Base-by-base conservation (phyloP, 2,888 invertebrate species). In the Agelastica alni region DNA sequence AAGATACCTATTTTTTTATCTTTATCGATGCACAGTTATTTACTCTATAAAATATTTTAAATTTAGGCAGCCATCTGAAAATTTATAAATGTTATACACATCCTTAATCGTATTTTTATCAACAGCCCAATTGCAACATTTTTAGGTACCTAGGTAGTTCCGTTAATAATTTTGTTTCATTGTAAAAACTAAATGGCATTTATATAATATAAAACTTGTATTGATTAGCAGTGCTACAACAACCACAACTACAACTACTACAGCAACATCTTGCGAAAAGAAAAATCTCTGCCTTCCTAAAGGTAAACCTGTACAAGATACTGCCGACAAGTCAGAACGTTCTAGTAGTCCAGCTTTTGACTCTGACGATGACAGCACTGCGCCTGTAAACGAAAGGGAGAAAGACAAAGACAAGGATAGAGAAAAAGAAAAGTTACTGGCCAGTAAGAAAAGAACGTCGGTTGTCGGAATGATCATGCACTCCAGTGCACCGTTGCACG, bases 331-430 rank as follows among this genome's bases (percentile, higher is more conserved):
- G 65, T 85, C 85, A 3, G 91, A 92, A 66, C 81, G 95, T 32
- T 95, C 95, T 0, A 95, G 95, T 69, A 95, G 95, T 73, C 86
- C 93, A 1, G 93, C 93, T 0, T 96, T 96, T 72, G 96, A 96
- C 68, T 96, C 96, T 0, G 96, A 96, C 71, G 95, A 96, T 58
- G 96, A 96, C 69, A 89, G 89, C 58, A 86, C 70, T 75, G 28
- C 78, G 4, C 51, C 61, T 9, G 56, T 60, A 34, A 53, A 58
- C 13, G 47, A 47, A 28, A 53, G 42, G 9, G 51, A 46, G 9
- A 51, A 28, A 6, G 41, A 49, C 10, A 51, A 39, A 17, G 44
- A 55, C 5, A 51, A 34, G 18, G 45, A 49, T 12, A 54, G 39
- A 6, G 48, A 48, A 30, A 53, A 41, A 14, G 49, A 55, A 36